Evolutionary conservation across 2,888 invertebrate species (phyloP), one percentile per base, ranked within the genome.

Genomic region (Tetramorium bicarinatum): DNA sequence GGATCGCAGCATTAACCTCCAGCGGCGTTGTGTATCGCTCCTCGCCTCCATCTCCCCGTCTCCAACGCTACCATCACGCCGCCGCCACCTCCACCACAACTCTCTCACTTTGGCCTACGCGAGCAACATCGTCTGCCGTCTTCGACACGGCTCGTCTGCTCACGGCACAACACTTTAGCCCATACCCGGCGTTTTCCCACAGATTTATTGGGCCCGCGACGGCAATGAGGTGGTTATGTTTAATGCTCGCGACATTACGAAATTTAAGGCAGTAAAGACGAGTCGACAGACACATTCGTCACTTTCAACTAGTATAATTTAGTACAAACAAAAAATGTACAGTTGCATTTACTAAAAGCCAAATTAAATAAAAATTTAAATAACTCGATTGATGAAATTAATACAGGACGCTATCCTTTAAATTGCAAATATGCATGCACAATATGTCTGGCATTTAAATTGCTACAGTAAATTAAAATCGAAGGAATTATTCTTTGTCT

Each of bases 1-100:
- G 93, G 93, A 93, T 94, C 93, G 91, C 93, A 91, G 92, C 92
- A 93, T 93, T 93, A 94, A 93, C 94, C 93, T 93, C 92, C 88
- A 88, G 85, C 89, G 71, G 85, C 85, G 90, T 88, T 89, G 88
- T 90, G 89, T 91, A 90, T 91, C 91, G 91, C 91, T 87, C 88
- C 74, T 85, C 87, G 87, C 85, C 87, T 84, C 85, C 64, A 13
- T 69, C 85, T 82, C 61, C 29, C 75, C 75, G 77, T 66, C 77
- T 54, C 79, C 84, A 84, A 85, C 85, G 85, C 82, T 82, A 89
- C 85, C 86, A 84, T 87, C 87, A 80, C 83, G 85, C 69, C 85
- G 71, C 84, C 85, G 84, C 83, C 85, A 75, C 66, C 71, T 29
- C 81, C 66, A 69, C 82, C 67, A 56, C 41, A 47, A 13, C 52